Evolutionary conservation across 1,140 invertebrate genomes (phyloP).

Genomic region (Scaptomyza montana): DNA sequence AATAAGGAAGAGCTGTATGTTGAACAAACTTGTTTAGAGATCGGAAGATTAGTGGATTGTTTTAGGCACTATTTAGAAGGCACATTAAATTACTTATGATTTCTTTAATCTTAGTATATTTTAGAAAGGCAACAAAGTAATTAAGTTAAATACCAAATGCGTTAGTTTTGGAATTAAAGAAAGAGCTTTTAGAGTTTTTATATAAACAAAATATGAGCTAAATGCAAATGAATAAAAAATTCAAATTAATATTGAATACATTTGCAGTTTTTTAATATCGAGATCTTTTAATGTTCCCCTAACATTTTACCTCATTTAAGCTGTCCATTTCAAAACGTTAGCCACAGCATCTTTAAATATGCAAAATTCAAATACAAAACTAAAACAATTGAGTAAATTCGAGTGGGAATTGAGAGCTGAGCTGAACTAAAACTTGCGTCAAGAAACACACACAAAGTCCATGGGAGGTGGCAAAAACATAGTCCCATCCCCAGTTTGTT

Average conservation of each 20-base stretch:
- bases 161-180: too few species aligned
- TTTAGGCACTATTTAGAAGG: neutral
- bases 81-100: neutral
- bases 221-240: too few species aligned
- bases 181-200: too few species aligned
- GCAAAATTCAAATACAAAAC: conserved; percentile 62
- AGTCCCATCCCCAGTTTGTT: conserved; percentile 41
- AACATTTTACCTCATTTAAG: neutral
- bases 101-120: too few species aligned
- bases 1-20: neutral
- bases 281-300: too few species aligned
- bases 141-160: too few species aligned
- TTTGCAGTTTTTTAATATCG: too few species aligned
- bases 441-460: conserved; percentile 18
- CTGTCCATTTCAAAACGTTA: too few species aligned
- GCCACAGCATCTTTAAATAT: conserved; percentile 13
- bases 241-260: too few species aligned
- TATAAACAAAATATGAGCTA: too few species aligned
- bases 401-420: conserved; percentile 29
- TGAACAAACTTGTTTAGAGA: conserved; percentile 16
- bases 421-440: conserved; percentile 18
- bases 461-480: conserved; percentile 4
- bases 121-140: too few species aligned
- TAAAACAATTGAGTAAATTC: conserved; percentile 67
- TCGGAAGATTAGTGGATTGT: conserved; percentile 7